These are phyloP conservation scores for Akabosia matsudoensis DNA, from an alignment of 1,140 invertebrate genomes.

Conservation along the genomic window DNA sequence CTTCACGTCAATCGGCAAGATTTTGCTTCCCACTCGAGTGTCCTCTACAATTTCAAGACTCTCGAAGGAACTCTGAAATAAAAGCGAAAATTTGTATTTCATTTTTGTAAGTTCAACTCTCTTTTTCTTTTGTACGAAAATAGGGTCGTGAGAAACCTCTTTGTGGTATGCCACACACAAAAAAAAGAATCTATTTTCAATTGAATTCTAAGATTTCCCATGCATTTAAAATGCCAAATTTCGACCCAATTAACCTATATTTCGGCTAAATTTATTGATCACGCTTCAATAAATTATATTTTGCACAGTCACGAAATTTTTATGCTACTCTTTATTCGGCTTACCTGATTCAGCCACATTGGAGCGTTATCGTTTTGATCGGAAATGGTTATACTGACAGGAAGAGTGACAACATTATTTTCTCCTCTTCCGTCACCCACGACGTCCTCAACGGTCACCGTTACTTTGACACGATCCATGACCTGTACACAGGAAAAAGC, in stretches of 20 bases:
- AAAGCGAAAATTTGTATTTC: too few relatives aligned
- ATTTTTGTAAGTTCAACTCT: too few relatives aligned
- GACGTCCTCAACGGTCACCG: constrained; percentile 73
- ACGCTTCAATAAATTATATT: too few relatives aligned
- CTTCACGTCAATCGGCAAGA: constrained; percentile 69
- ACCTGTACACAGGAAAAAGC: constrained; percentile 54
- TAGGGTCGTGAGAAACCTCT: neutral
- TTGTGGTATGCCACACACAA: neutral
- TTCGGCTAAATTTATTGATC: too few relatives aligned
- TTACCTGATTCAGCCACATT: constrained; percentile 68
- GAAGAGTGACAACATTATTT: constrained; percentile 70
- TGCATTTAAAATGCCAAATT: too few relatives aligned
- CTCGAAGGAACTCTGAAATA: constrained; percentile 70
- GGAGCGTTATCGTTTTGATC: constrained; percentile 88
- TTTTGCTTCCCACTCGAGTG: constrained; percentile 66
- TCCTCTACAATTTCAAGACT: constrained; percentile 70
- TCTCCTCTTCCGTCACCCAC: constrained; percentile 59
- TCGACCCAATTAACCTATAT: too few relatives aligned
- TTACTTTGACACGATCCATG: constrained; percentile 69
- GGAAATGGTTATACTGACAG: constrained; percentile 75
- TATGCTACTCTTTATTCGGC: too few relatives aligned
- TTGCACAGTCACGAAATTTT: too few relatives aligned
- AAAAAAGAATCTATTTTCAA: constrained; percentile 25
- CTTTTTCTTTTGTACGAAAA: neutral
- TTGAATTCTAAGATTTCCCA: too few relatives aligned